Evolutionary conservation across 1,140 invertebrate species (phyloP).

Genomic region (Chlorops oryzae): DNA sequence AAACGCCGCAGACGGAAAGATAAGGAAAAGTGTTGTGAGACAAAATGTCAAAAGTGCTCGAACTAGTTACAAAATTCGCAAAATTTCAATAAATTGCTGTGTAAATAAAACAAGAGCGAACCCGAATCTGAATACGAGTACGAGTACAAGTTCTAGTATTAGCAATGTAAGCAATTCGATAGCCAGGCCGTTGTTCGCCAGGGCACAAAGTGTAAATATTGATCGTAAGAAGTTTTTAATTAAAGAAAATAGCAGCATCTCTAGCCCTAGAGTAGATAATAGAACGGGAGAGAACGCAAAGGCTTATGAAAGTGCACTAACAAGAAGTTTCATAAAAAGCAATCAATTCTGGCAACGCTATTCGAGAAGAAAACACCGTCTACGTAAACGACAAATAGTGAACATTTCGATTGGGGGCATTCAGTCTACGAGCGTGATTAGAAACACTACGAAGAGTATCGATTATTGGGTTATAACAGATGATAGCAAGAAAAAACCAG

Average conservation of each 20-base stretch:
- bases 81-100: neutral
- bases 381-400: neutral
- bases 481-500: neutral
- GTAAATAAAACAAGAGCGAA: slow-evolving; percentile 2
- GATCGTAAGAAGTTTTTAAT: neutral
- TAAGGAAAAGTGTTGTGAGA: neutral
- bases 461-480: slow-evolving; percentile 9
- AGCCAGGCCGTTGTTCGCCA: neutral
- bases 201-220: neutral
- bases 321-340: neutral
- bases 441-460: no score
- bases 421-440: no score
- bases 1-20: slow-evolving; percentile 16
- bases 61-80: neutral
- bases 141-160: neutral
- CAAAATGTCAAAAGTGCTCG: neutral
- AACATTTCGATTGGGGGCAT: no score
- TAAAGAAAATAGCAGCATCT: slow-evolving; percentile 12
- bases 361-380: neutral
- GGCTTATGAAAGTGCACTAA: no score
- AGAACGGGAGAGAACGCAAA: slow-evolving; percentile 10
- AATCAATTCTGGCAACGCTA: neutral
- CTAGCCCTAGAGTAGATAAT: slow-evolving; percentile 17
- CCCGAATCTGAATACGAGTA: neutral
- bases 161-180: no score